Conservation (phyloP, 1,140 invertebrate species). For the Drosophila pallidifrons region DNA sequence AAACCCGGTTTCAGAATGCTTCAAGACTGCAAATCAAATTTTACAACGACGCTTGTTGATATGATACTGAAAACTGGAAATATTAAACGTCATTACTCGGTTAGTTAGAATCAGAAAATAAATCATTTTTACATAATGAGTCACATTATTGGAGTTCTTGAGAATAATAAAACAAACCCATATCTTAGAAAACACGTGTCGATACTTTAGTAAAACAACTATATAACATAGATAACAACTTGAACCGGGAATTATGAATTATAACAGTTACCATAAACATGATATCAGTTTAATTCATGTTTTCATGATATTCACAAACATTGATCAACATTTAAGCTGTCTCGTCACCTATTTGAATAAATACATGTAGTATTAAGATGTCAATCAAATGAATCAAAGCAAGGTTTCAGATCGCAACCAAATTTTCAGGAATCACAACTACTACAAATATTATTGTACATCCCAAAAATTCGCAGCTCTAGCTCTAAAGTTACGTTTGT, state of each 20-base stretch:
- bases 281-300: too few relatives aligned
- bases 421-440: too few relatives aligned
- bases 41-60: not conserved
- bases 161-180: not conserved
- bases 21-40: not conserved
- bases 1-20: not conserved
- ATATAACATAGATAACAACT: too few relatives aligned
- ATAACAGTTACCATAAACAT: not conserved
- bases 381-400: not conserved
- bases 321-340: too few relatives aligned
- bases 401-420: too few relatives aligned
- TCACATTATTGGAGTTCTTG: not conserved
- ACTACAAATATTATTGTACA: too few relatives aligned
- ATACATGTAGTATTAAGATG: too few relatives aligned
- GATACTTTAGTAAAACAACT: not conserved
- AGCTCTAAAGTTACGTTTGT: too few relatives aligned
- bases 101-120: not conserved
- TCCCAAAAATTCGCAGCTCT: too few relatives aligned
- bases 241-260: not conserved
- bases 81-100: not conserved
- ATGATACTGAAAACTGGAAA: not conserved
- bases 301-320: too few relatives aligned
- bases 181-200: not conserved
- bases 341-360: too few relatives aligned
- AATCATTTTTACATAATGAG: not conserved